These are phyloP conservation scores for Chironomus tepperi DNA, from an alignment of 1,140 invertebrate genomes.

Conservation along the genomic window DNA sequence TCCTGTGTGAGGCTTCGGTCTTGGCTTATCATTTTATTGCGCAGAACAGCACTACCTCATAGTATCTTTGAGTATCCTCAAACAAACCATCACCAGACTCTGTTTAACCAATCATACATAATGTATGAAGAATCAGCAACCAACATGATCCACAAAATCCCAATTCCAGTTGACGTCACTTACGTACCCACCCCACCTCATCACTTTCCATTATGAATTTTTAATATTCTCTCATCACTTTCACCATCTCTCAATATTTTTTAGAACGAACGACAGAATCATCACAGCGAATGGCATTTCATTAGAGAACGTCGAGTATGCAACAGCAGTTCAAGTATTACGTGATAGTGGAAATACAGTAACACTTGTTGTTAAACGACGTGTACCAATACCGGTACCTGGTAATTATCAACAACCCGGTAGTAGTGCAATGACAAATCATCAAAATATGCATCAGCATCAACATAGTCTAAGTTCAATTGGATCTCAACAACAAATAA, in stretches of 20 bases:
- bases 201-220: no score
- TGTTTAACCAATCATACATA: no score
- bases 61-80: no score
- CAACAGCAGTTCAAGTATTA: conserved; percentile 81
- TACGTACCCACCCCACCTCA: no score
- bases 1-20: no score
- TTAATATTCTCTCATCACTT: no score
- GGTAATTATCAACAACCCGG: conserved; percentile 31
- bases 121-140: no score
- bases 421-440: conserved; percentile 28
- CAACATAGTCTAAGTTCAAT: conserved; percentile 42
- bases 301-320: conserved; percentile 94
- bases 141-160: no score
- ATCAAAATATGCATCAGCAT: conserved; percentile 42
- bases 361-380: conserved; percentile 73
- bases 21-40: no score
- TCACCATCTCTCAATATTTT: background rate
- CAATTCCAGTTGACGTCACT: no score
- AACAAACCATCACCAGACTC: no score
- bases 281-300: conserved; percentile 93
- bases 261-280: conserved; percentile 94
- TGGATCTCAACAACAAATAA: conserved; percentile 57
- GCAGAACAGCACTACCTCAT: no score
- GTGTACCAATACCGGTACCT: conserved; percentile 41
- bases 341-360: conserved; percentile 85